phyloP scores from a whole-genome alignment of 2,797 vertebrate genomes.

The Muscicapa striata region DNA sequence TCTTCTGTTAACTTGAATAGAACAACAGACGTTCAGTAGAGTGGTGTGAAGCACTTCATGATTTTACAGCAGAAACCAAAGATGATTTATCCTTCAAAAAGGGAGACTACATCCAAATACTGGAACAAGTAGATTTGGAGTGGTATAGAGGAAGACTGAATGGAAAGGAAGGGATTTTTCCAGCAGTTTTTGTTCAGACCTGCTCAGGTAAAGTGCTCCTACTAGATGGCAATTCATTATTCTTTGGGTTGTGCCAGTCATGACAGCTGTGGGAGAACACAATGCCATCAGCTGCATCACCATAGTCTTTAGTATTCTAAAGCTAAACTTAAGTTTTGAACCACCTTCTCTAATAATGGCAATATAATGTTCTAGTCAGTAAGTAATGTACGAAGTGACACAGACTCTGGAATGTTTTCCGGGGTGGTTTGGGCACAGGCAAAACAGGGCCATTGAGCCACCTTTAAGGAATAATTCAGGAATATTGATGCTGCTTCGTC shows the following conservation, averaged over 20 bases:
- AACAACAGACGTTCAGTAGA: constrained; percentile 58
- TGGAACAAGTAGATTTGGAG: constrained; percentile 79
- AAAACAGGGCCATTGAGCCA: background rate
- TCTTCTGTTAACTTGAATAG: constrained; percentile 60
- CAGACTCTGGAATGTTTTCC: background rate
- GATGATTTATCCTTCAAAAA: constrained; percentile 86
- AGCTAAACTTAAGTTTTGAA: background rate
- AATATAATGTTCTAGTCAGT: background rate
- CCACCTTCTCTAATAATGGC: background rate
- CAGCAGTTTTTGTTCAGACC: constrained; percentile 82
- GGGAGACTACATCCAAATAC: constrained; percentile 88
- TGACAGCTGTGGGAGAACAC: background rate
- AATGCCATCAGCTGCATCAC: background rate
- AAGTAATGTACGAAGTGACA: background rate
- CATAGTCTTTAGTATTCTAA: background rate
- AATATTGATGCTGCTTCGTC: background rate
- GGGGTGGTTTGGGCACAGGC: background rate
- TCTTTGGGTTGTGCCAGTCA: background rate
- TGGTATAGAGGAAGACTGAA: constrained; percentile 88
- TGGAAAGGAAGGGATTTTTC: constrained; percentile 89
- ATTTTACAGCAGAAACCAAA: constrained; percentile 83
- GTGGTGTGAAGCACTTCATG: constrained; percentile 90
- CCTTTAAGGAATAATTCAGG: background rate
- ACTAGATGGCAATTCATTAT: background rate
- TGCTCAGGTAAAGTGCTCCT: constrained; percentile 77